A percentile compares a stretch with the other conserved stretches of the same genome.
Conservation (phyloP, 1,140 invertebrate genomes). For the Drosophila gunungcola region DNA sequence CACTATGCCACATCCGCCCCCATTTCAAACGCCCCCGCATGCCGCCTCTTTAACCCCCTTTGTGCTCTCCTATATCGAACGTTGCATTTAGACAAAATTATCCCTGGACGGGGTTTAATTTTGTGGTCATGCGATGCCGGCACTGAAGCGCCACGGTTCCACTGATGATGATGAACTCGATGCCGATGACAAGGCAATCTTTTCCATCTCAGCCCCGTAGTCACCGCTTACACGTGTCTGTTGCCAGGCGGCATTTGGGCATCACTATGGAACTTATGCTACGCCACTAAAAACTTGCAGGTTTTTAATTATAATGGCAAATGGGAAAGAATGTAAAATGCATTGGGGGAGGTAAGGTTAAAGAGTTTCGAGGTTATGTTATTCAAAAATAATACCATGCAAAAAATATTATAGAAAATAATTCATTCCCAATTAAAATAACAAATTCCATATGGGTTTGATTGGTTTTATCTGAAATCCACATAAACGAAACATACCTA, state of each 20-base stretch:
- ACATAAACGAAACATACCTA: too few species aligned
- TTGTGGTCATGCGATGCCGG: slow-evolving; percentile 52
- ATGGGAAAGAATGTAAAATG: slow-evolving; percentile 8
- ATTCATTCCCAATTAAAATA: too few species aligned
- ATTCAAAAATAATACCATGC: too few species aligned
- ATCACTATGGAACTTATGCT: slow-evolving; percentile 48
- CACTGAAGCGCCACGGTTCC: slow-evolving; percentile 10
- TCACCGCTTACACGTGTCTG: slow-evolving; percentile 65
- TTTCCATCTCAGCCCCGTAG: slow-evolving; percentile 26
- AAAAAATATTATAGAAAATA: background rate
- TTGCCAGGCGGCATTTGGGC: slow-evolving; percentile 46
- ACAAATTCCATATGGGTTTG: too few species aligned
- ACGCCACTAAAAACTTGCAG: slow-evolving; percentile 50
- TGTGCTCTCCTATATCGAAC: slow-evolving; percentile 49
- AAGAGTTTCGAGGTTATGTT: background rate
- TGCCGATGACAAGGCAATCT: slow-evolving; percentile 39
- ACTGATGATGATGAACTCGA: slow-evolving; percentile 40
- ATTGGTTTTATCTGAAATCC: too few species aligned
- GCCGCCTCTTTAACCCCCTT: background rate
- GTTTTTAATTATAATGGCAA: slow-evolving; percentile 66
- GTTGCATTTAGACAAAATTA: slow-evolving; percentile 81
- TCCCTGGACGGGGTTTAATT: slow-evolving; percentile 65
- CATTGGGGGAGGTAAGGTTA: background rate
- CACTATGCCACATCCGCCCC: slow-evolving; percentile 12
- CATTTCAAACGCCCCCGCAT: background rate